Percentiles rank a stretch among this genome's conserved stretches.
These are phyloP conservation scores for silkworm (Bombyx mori) DNA, from an alignment of 1,140 invertebrate species.

Conservation along the genomic window ASM3026992v2 NC_085110.1:2004501-2005000, in stretches of 20 bases:
- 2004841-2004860: slow-evolving; percentile 68
- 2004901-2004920: slow-evolving; percentile 47
- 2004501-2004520: too few species aligned
- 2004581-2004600: too few species aligned
- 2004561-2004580: too few species aligned
- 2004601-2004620: too few species aligned
- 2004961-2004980: slow-evolving; percentile 12
- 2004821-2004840: slow-evolving; percentile 56
- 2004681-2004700: too few species aligned
- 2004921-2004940: slow-evolving; percentile 49
- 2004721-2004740: slow-evolving; percentile 47
- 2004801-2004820: slow-evolving; percentile 65
- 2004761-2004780: slow-evolving; percentile 63
- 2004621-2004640: too few species aligned
- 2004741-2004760: slow-evolving; percentile 68
- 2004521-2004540: too few species aligned
- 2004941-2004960: slow-evolving; percentile 44
- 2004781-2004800: slow-evolving; percentile 72
- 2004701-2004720: slow-evolving; percentile 60
- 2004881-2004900: slow-evolving; percentile 59
- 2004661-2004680: too few species aligned
- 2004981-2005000: background rate
- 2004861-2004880: slow-evolving; percentile 71
- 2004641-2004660: too few species aligned
- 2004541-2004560: too few species aligned